These are phyloP conservation scores for Semnopithecus entellus DNA, from an alignment of 2,113 vertebrate genomes.

Conservation along the genomic window DNA sequence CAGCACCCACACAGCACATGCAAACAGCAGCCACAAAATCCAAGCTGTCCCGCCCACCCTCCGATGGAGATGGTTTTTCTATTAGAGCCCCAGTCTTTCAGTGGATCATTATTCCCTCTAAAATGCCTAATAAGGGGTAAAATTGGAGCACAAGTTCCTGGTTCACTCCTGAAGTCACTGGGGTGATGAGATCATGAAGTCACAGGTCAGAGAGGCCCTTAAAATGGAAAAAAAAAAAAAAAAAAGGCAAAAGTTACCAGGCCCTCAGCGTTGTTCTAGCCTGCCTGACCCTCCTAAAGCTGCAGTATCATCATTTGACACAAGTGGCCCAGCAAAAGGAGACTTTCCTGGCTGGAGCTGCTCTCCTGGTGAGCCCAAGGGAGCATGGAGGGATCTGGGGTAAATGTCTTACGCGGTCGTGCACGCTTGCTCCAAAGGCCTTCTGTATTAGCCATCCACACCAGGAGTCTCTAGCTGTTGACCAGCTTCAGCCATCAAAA, in stretches of 20 bases:
- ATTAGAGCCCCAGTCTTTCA: not conserved
- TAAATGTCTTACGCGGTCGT: not conserved
- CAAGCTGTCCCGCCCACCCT: not conserved
- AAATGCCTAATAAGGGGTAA: not conserved
- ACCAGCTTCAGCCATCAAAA: not conserved
- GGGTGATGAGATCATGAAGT: not conserved
- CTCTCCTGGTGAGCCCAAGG: not conserved
- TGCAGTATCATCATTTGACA: no score
- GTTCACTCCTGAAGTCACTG: not conserved
- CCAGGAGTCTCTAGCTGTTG: not conserved
- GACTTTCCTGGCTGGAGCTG: no score
- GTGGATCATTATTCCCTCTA: not conserved
- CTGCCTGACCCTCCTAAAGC: not conserved
- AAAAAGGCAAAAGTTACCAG: not conserved
- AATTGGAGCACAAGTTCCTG: not conserved
- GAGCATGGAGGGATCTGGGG: not conserved
- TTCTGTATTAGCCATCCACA: not conserved
- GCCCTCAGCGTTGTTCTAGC: not conserved
- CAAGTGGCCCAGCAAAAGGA: accelerated
- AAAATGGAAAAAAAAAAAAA: not conserved
- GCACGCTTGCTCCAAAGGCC: not conserved
- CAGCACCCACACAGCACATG: not conserved
- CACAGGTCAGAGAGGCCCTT: not conserved
- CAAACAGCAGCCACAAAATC: not conserved
- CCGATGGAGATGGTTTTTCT: not conserved